Conservation (phyloP, 30 jellyfish, hydroid and myxozoan species). For the Haliclystus octoradiatus region DNA sequence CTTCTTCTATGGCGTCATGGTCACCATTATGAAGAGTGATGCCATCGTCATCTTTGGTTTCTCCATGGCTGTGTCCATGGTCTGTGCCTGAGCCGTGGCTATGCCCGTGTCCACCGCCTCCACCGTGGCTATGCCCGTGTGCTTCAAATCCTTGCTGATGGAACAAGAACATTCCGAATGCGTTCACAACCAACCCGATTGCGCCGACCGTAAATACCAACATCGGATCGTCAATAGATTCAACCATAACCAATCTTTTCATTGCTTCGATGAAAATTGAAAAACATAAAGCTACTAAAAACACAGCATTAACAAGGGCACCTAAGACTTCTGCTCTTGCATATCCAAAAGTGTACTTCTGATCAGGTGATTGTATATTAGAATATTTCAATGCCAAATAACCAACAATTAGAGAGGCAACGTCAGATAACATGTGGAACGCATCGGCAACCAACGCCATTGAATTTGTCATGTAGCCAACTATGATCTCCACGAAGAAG, state of each 20-base stretch:
- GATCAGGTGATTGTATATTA: slow-evolving; percentile 45
- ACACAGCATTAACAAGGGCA: slow-evolving; percentile 92
- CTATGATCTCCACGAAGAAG: slow-evolving; percentile 75
- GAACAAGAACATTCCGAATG: slow-evolving; percentile 87
- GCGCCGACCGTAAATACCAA: slow-evolving; percentile 89
- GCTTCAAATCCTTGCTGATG: slow-evolving; percentile 75
- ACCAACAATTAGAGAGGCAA: slow-evolving; percentile 93
- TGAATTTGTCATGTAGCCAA: slow-evolving; percentile 92
- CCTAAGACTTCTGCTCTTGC: slow-evolving; percentile 98
- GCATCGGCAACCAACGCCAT: slow-evolving; percentile 98
- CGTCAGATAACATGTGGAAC: slow-evolving; percentile 97
- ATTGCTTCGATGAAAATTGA: slow-evolving; percentile 83
- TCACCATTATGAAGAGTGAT: background rate
- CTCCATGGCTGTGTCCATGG: background rate
- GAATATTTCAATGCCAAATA: slow-evolving; percentile 70
- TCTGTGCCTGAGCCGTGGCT: slow-evolving; percentile 55
- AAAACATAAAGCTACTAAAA: slow-evolving; percentile 93
- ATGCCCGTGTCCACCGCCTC: slow-evolving; percentile 66
- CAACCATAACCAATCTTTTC: slow-evolving; percentile 67
- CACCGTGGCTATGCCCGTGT: slow-evolving; percentile 84
- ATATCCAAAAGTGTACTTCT: slow-evolving; percentile 82
- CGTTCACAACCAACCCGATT: slow-evolving; percentile 87
- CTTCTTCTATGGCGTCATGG: background rate
- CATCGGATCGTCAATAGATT: slow-evolving; percentile 84
- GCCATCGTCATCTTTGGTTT: background rate